Percentiles rank a stretch among this genome's conserved stretches.
These are phyloP conservation scores for Cistogaster globosa DNA, from an alignment of 2,888 invertebrate genomes.

Conservation along the genomic window DNA sequence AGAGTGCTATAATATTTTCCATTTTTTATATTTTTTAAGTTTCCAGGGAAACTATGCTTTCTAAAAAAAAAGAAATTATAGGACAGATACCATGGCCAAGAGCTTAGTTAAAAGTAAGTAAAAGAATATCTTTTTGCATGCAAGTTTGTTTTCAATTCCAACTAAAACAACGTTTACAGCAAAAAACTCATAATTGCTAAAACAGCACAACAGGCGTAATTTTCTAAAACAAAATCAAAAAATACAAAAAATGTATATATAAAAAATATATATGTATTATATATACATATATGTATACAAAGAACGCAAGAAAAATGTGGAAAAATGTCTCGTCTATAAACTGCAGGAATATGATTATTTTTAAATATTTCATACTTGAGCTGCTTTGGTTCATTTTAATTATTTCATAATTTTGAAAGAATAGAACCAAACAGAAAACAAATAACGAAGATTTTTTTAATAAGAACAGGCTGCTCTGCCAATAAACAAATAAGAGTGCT, in stretches of 20 bases:
- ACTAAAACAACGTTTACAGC: conserved; percentile 1
- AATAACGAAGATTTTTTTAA: neutral
- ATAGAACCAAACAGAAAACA: neutral
- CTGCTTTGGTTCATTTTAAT: conserved; percentile 69
- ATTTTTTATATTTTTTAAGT: conserved; percentile 2
- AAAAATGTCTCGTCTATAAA: conserved; percentile 55
- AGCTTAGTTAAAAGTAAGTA: neutral
- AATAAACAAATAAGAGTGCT: too few species aligned
- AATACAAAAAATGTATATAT: too few species aligned
- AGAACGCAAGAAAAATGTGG: neutral
- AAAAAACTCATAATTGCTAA: conserved; percentile 38
- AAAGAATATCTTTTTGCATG: neutral
- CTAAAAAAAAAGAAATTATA: too few species aligned
- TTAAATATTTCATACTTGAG: conserved; percentile 67
- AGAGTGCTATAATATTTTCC: conserved; percentile 24
- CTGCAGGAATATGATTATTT: conserved; percentile 59
- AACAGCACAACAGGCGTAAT: conserved; percentile 1
- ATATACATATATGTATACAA: neutral
- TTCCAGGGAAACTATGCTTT: neutral
- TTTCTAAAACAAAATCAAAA: neutral
- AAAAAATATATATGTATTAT: too few species aligned
- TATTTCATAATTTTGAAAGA: conserved; percentile 56
- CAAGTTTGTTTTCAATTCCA: neutral
- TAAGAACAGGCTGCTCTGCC: neutral
- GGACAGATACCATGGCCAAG: conserved; percentile 25